Evolutionary conservation across 2,888 invertebrate species (phyloP).

Genomic region (Leucoptera coffeella): DNA sequence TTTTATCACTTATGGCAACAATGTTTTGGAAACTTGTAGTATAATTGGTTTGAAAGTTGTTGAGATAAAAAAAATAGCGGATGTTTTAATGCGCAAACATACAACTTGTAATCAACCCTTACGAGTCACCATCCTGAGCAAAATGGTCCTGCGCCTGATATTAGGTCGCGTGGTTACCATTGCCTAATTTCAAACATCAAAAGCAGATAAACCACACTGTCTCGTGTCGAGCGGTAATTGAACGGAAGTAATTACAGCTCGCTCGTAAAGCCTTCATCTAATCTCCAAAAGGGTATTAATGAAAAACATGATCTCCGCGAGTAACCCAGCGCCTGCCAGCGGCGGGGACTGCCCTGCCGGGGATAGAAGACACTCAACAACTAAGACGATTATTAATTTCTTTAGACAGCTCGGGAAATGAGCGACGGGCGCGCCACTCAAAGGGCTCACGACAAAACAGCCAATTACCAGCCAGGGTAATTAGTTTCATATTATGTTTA

Average conservation of each 20-base stretch:
- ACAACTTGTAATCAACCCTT: too few species aligned
- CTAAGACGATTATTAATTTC: conserved; percentile 48
- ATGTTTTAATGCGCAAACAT: too few species aligned
- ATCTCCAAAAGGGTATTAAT: conserved; percentile 42
- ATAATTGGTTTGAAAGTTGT: too few species aligned
- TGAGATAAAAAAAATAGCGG: too few species aligned
- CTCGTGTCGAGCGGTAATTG: conserved; percentile 39
- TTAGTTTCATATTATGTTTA: conserved; percentile 39
- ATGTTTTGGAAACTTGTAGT: too few species aligned
- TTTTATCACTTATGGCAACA: too few species aligned
- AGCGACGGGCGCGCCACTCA: conserved; percentile 35
- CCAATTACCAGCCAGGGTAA: conserved; percentile 46
- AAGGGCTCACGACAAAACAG: conserved; percentile 49
- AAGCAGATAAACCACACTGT: too few species aligned
- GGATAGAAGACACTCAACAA: conserved; percentile 24
- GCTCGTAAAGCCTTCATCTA: conserved; percentile 49
- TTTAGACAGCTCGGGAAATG: conserved; percentile 36
- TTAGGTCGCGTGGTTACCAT: too few species aligned
- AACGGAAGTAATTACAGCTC: conserved; percentile 43
- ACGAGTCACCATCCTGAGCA: too few species aligned
- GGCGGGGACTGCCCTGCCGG: not conserved
- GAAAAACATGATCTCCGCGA: conserved; percentile 30
- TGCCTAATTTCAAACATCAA: too few species aligned
- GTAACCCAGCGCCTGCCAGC: conserved; percentile 7
- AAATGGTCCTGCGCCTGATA: too few species aligned